These are phyloP conservation scores for Ochropleura plecta DNA, from an alignment of 2,888 invertebrate genomes.

Conservation along the genomic window DNA sequence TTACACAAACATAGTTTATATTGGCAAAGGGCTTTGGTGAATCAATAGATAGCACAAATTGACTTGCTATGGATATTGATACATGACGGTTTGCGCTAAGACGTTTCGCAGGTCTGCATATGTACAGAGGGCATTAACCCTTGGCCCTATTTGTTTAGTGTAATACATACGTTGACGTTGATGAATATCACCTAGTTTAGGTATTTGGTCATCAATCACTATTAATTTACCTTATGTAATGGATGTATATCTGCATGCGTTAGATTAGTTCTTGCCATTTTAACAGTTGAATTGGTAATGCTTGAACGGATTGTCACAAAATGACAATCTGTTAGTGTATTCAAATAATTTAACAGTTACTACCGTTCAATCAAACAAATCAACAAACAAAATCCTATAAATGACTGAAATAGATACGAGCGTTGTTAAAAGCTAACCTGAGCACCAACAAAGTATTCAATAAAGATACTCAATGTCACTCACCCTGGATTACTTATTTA, in stretches of 20 bases:
- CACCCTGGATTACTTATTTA: neutral
- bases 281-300: slow-evolving; percentile 40
- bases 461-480: neutral
- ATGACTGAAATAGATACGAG: slow-evolving; percentile 7
- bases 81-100: slow-evolving; percentile 29
- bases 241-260: slow-evolving; percentile 42
- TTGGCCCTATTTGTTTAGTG: slow-evolving; percentile 47
- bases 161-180: slow-evolving; percentile 45
- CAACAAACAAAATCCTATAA: slow-evolving; percentile 1
- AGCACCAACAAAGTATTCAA: slow-evolving; percentile 6
- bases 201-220: slow-evolving; percentile 75
- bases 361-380: neutral
- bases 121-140: slow-evolving; percentile 71
- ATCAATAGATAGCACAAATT: slow-evolving; percentile 36
- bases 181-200: slow-evolving; percentile 48
- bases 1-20: neutral
- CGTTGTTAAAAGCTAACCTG: neutral
- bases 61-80: slow-evolving; percentile 27
- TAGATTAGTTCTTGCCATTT: slow-evolving; percentile 39
- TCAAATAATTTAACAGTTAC: slow-evolving; percentile 20
- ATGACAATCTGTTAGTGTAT: slow-evolving; percentile 21
- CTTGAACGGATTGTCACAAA: slow-evolving; percentile 17
- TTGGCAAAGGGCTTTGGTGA: slow-evolving; percentile 18
- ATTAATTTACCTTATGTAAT: slow-evolving; percentile 71
- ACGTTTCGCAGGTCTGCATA: slow-evolving; percentile 28